Percentiles rank a stretch among this genome's conserved stretches.
Evolutionary conservation across 2,113 vertebrate species (phyloP).

Genomic region (Sander lucioperca): DNA sequence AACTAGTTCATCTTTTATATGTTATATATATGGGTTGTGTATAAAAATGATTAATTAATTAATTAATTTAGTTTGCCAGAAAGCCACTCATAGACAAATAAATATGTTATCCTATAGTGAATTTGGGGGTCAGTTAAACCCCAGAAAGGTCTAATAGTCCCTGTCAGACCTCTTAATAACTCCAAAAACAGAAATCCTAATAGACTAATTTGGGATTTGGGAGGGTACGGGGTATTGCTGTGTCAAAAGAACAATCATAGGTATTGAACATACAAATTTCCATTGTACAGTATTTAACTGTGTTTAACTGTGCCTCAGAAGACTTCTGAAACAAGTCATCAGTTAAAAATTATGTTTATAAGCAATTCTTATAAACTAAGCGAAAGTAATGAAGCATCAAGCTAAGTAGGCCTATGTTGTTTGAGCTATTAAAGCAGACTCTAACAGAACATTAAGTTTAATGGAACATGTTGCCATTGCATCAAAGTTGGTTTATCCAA

Average conservation of each 20-base stretch:
- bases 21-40: neutral
- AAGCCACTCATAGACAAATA: neutral
- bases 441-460: neutral
- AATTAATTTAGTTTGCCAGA: neutral
- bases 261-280: neutral
- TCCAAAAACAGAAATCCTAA: neutral
- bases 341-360: neutral
- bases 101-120: neutral
- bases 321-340: neutral
- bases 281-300: neutral
- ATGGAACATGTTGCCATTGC: neutral
- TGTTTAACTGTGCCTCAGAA: neutral
- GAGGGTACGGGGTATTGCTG: neutral
- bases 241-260: neutral
- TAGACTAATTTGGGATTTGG: neutral
- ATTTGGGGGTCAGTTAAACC: neutral
- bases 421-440: neutral
- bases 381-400: too few species aligned
- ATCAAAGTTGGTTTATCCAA: slow-evolving; percentile 6
- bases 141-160: neutral
- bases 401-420: neutral
- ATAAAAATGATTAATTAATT: neutral
- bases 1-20: neutral
- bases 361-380: neutral
- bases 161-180: neutral